Percentiles rank a stretch among this genome's conserved stretches.
Evolutionary conservation across 2,797 vertebrate genomes (phyloP).

Genomic region (Sebastes minor): DNA sequence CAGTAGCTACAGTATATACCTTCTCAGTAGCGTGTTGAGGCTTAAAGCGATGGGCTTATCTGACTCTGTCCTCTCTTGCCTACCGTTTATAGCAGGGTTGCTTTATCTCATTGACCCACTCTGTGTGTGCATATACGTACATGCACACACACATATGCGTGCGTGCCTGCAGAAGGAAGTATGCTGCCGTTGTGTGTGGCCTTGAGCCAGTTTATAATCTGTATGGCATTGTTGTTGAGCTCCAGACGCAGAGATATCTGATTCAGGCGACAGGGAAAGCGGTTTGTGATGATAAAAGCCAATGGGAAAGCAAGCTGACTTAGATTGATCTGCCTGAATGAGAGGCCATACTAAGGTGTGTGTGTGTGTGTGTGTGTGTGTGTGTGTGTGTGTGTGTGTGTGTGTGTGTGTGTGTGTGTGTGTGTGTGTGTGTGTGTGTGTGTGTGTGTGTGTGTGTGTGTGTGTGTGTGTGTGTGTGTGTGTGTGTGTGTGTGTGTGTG

Average conservation of each 20-base stretch:
- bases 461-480: not conserved
- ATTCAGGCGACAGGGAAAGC: slow-evolving; percentile 22
- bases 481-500: too few relatives aligned
- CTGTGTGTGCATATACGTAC: slow-evolving; percentile 3
- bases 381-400: not conserved
- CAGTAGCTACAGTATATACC: slow-evolving; percentile 23
- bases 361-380: not conserved
- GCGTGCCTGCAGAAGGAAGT: slow-evolving; percentile 15
- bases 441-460: not conserved
- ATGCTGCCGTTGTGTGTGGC: slow-evolving; percentile 40
- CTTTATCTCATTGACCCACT: slow-evolving; percentile 78
- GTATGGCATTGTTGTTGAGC: slow-evolving; percentile 43
- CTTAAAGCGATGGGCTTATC: slow-evolving; percentile 78
- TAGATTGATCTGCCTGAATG: slow-evolving; percentile 11
- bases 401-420: not conserved
- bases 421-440: not conserved
- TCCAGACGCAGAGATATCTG: slow-evolving; percentile 37
- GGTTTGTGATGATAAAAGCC: slow-evolving; percentile 29
- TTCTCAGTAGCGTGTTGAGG: slow-evolving; percentile 53
- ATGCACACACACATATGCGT: not conserved
- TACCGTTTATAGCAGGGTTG: slow-evolving; percentile 68
- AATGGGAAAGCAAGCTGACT: slow-evolving; percentile 21
- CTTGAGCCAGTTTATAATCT: slow-evolving; percentile 53
- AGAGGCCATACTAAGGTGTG: not conserved
- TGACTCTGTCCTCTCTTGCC: slow-evolving; percentile 63